Evolutionary conservation across 1,140 invertebrate species (phyloP).

Genomic region (Wiebesia pumilae): DNA sequence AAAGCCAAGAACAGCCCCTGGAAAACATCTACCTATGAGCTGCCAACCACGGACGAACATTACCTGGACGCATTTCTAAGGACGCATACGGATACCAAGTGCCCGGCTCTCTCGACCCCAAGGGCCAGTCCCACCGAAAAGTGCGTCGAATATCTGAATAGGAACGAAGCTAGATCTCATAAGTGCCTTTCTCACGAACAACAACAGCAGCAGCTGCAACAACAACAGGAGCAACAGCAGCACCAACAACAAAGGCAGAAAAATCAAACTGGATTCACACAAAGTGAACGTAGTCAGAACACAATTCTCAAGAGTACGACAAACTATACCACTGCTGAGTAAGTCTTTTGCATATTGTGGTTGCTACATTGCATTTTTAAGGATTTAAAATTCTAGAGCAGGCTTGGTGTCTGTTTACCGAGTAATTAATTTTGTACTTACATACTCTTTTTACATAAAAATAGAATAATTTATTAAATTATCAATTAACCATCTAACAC

Average conservation of each 20-base stretch:
- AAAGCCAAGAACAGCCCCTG: conserved; percentile 50
- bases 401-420: too few relatives aligned
- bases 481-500: too few relatives aligned
- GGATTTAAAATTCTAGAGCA: too few relatives aligned
- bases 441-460: too few relatives aligned
- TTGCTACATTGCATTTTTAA: too few relatives aligned
- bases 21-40: conserved; percentile 60
- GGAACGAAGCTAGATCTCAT: conserved; percentile 56
- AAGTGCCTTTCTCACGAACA: conserved; percentile 50
- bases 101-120: conserved; percentile 60
- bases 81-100: conserved; percentile 50
- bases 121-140: conserved; percentile 72
- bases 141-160: conserved; percentile 70
- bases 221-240: not conserved
- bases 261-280: conserved; percentile 60
- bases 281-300: conserved; percentile 33
- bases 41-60: conserved; percentile 62
- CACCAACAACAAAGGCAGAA: not conserved
- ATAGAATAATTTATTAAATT: too few relatives aligned
- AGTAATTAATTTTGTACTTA: too few relatives aligned
- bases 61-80: conserved; percentile 68
- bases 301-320: not conserved
- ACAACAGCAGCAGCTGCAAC: conserved; percentile 54
- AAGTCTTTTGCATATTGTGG: conserved; percentile 51
- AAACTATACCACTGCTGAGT: conserved; percentile 43